Base-by-base conservation (phyloP, 2,888 invertebrate species). In the Philaethria dido region DNA sequence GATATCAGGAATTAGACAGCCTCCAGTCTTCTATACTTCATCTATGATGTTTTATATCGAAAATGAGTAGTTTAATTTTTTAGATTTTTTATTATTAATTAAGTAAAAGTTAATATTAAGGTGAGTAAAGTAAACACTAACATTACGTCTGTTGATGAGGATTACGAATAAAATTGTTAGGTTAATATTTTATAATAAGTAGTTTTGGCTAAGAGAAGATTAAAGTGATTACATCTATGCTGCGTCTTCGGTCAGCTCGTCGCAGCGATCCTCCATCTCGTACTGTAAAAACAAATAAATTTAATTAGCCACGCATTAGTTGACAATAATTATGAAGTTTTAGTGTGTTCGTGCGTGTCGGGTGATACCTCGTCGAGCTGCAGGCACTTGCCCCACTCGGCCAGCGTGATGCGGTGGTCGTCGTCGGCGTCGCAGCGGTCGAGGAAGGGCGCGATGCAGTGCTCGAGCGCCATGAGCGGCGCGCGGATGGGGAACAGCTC, bases 381-480 rank as follows among this genome's bases (percentile, higher is more conserved):
- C 81, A 97, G 93, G 78, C 97, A 97, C 78, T 94, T 94, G 75
- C 98, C 98, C 99, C 99, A 99, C 93, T 99, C 99, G 75, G 94
- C 92, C 73, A 99, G 94, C 25, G 97, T 96, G 85, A 99, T 97
- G 85, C 96, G 95, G 87, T 98, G 98, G 90, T 99, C 97, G 80
- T 96, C 94, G 89, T 99, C 95, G 42, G 89, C 92, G 88, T 99
- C 99, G 88, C 99, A 99, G 33, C 94, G 93, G 89, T 98, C 96
- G 72, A 99, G 94, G 94, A 99, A 99, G 47, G 98, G 98, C 69
- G 98, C 97, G 88, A 99, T 99, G 93, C 99, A 99, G 87, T 99
- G 99, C 91, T 99, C 99, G 90, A 99, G 94, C 44, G 98, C 95
- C 94, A 99, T 96, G 73, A 99, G 93, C 2, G 98, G 98, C 61